Evolutionary conservation across 2,797 vertebrate species (phyloP).

Genomic region (Taenioides sp.): DNA sequence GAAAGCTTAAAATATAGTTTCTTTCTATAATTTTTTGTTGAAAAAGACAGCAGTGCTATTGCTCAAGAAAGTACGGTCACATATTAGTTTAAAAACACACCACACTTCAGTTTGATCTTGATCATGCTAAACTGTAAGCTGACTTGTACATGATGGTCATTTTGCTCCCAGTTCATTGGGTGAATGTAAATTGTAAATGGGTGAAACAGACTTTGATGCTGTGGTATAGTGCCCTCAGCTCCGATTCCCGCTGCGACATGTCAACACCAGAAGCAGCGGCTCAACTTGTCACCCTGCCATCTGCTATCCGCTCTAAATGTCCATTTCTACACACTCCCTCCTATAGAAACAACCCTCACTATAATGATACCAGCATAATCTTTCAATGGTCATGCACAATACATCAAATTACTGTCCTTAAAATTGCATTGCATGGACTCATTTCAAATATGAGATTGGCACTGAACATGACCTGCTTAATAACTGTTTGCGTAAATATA

Average conservation of each 20-base stretch:
- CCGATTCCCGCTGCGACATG: constrained; percentile 50
- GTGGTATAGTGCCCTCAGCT: constrained; percentile 53
- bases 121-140: not conserved
- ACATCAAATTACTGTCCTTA: constrained; percentile 34
- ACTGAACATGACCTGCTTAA: constrained; percentile 38
- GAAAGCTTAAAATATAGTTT: no score
- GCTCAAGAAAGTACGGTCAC: not conserved
- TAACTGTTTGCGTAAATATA: constrained; percentile 28
- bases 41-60: not conserved
- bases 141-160: not conserved
- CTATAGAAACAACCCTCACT: constrained; percentile 20
- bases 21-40: no score
- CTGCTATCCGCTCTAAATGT: constrained; percentile 59
- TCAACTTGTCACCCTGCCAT: constrained; percentile 65
- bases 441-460: constrained; percentile 48
- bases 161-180: constrained; percentile 16
- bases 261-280: constrained; percentile 56
- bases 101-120: no score
- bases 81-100: not conserved
- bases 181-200: constrained; percentile 33
- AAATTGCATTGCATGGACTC: constrained; percentile 55
- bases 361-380: constrained; percentile 30
- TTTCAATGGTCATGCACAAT: constrained; percentile 33
- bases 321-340: constrained; percentile 34
- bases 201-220: constrained; percentile 43